Percentiles rank a stretch among this genome's conserved stretches.
These are phyloP conservation scores for Octodonta nipae DNA, from an alignment of 2,888 invertebrate species.

Conservation along the genomic window DNA sequence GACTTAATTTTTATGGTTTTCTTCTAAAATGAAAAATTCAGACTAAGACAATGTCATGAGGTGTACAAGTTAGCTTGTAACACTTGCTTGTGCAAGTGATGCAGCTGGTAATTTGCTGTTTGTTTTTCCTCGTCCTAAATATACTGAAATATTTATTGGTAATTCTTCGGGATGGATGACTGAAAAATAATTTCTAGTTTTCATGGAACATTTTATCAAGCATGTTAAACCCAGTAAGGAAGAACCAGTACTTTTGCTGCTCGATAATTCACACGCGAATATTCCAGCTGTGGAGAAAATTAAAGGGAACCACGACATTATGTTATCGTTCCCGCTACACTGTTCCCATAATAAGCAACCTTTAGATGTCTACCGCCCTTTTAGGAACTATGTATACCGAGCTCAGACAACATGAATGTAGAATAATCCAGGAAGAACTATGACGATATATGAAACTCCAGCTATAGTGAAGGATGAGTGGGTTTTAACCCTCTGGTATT, in stretches of 20 bases:
- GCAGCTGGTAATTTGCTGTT: too few relatives aligned
- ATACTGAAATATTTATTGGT: too few relatives aligned
- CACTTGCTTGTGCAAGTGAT: too few relatives aligned
- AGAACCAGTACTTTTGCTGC: constrained; percentile 19
- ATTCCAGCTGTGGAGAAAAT: constrained; percentile 2
- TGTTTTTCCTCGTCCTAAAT: too few relatives aligned
- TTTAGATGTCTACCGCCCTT: too few relatives aligned
- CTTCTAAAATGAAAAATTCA: too few relatives aligned
- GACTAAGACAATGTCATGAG: too few relatives aligned
- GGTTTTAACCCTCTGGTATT: constrained; percentile 6
- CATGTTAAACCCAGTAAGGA: constrained; percentile 10
- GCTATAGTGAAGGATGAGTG: constrained; percentile 7
- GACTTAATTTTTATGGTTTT: too few relatives aligned
- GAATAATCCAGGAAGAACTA: constrained; percentile 9
- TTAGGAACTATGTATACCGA: constrained; percentile 7
- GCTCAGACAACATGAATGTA: constrained; percentile 9
- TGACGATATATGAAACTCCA: constrained; percentile 12
- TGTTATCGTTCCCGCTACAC: constrained; percentile 2
- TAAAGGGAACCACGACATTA: constrained; percentile 5
- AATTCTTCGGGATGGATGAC: constrained; percentile 8
- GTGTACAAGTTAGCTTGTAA: too few relatives aligned
- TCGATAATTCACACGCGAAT: constrained; percentile 22
- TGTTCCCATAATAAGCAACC: constrained; percentile 1
- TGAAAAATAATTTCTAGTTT: constrained; percentile 16
- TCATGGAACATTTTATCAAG: constrained; percentile 23